Percentiles rank a stretch among this genome's conserved stretches.
These are phyloP conservation scores for Meiosimyza decipiens DNA, from an alignment of 2,888 invertebrate species.

Conservation along the genomic window DNA sequence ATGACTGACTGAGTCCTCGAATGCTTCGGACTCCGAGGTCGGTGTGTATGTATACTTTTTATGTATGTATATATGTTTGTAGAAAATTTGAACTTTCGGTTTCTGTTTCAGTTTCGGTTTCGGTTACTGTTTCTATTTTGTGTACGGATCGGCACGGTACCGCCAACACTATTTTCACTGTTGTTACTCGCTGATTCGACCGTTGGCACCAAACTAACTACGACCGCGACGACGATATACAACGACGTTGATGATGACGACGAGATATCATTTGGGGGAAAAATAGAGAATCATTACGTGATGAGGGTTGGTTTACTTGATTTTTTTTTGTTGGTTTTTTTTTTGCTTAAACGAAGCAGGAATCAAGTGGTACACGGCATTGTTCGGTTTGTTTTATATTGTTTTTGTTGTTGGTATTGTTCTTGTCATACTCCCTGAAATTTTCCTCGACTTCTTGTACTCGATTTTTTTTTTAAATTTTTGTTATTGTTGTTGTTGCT, in stretches of 20 bases:
- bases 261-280: conserved; percentile 44
- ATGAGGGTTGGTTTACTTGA: conserved; percentile 46
- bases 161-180: conserved; percentile 23
- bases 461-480: conserved; percentile 14
- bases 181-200: conserved; percentile 32
- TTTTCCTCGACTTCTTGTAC: conserved; percentile 29
- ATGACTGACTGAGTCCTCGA: too few relatives aligned
- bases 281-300: conserved; percentile 43
- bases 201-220: conserved; percentile 36
- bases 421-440: conserved; percentile 32
- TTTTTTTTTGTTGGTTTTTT: background rate
- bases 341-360: background rate
- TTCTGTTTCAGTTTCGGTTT: conserved; percentile 18
- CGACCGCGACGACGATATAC: background rate
- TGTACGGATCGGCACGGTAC: conserved; percentile 24
- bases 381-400: conserved; percentile 6
- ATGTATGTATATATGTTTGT: background rate
- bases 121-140: background rate
- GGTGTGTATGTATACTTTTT: background rate
- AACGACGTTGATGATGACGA: conserved; percentile 27
- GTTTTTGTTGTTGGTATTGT: conserved; percentile 5
- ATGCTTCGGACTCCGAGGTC: background rate
- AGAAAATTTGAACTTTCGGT: conserved; percentile 37
- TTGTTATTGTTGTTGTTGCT: conserved; percentile 14
- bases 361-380: background rate